Evolutionary conservation across 2,888 invertebrate genomes (phyloP).

Genomic region (Tenthredo amoena): DNA sequence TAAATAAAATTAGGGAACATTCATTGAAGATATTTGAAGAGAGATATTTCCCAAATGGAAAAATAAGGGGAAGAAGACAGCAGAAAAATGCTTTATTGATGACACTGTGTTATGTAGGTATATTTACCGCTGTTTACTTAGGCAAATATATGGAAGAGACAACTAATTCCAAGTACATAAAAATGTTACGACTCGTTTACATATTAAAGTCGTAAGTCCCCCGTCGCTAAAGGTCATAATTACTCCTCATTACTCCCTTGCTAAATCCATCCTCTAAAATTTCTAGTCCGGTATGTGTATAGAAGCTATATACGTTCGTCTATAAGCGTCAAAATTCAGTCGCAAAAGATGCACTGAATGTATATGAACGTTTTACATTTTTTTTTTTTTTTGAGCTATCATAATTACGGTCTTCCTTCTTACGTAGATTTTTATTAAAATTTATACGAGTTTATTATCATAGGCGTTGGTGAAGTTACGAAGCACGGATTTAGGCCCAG

Average conservation of each 20-base stretch:
- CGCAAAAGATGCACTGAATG: not conserved
- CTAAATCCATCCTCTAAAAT: not conserved
- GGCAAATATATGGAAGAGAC: not conserved
- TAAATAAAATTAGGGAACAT: not conserved
- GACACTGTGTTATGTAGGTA: not conserved
- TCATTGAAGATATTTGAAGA: not conserved
- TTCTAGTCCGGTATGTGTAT: not conserved
- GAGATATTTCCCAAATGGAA: not conserved
- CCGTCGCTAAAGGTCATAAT: not conserved
- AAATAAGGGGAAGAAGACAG: not conserved
- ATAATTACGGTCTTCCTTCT: not conserved
- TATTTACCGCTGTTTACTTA: not conserved
- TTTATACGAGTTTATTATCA: not conserved
- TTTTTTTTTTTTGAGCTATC: not conserved
- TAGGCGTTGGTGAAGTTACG: not conserved
- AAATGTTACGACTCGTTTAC: slow-evolving; percentile 24
- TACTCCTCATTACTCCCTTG: not conserved
- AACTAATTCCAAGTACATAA: slow-evolving; percentile 17
- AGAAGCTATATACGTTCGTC: not conserved
- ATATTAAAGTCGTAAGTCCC: slow-evolving; percentile 16
- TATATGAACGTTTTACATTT: no score
- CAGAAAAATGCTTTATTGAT: not conserved
- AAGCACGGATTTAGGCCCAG: not conserved
- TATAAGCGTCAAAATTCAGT: not conserved
- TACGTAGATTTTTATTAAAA: not conserved